Base-by-base conservation (phyloP, 1,140 invertebrate genomes). In the Drosophila setifemur region DNA sequence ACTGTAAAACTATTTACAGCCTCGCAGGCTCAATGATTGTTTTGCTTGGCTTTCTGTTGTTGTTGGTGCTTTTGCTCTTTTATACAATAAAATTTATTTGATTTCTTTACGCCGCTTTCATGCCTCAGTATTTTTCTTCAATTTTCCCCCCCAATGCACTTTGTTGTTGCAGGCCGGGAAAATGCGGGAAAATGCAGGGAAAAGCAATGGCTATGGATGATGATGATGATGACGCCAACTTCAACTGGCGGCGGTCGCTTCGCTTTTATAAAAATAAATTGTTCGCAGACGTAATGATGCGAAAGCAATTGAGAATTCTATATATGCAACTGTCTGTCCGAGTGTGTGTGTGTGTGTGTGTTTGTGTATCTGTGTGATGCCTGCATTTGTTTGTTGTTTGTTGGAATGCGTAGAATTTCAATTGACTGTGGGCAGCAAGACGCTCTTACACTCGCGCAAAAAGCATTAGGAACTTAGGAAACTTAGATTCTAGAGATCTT, bases 251-350 rank as follows among this genome's bases (percentile, higher is more conserved):
- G 54, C 75, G 49, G 58, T 55, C 66, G 77, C 77, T 78, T 70
- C 64, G 81, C 78, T 86, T 85, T 86, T 85, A 85, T 85, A 85
- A 85, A 85, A 85, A 85, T 85, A 85, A 85, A 85, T 85, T 85
- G 79, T 79, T 85, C 81, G 75, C 81, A 86, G 79, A 85, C 79
- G 79, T 85, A 85, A 85, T 85, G 79, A 85, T 85, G 79, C 79
- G 79, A 85, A 85, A 85, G 79, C 79, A 85, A 85, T 85, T 85
- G 79, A 85, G 79, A 85, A 85, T 85, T 85, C 79, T 83, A 78
- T 83, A 83, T 83, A 72, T 79, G 81, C 74, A 78, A 73, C 76
- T 83, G 44, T 78, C 70, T 85, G 42, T 82, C 31, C 49, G 28
- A 33, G 14, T 16, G 2, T 3, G 2, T 48, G 23, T 21, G 14